These are phyloP conservation scores for Hydrolagus colliei DNA, from an alignment of 2,797 vertebrate genomes.

Conservation along the genomic window DNA sequence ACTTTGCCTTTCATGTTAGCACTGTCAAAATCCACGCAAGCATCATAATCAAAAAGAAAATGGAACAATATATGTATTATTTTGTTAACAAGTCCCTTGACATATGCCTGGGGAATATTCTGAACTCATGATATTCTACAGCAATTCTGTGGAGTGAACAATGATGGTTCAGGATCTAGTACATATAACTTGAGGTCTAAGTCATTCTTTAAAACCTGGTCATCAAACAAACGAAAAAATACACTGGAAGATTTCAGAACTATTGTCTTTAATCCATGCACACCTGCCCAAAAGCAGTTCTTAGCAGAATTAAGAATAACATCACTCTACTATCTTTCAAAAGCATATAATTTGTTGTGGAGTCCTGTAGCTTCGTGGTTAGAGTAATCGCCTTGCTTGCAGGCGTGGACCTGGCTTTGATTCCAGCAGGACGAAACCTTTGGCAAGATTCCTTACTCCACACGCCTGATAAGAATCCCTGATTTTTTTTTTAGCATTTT, in stretches of 20 bases:
- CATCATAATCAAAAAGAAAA: not conserved
- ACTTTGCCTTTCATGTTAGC: too few relatives aligned
- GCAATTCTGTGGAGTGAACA: not conserved
- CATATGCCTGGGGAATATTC: not conserved
- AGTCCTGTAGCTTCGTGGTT: too few relatives aligned
- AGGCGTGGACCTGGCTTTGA: too few relatives aligned
- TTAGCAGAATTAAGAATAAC: not conserved
- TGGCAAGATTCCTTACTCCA: too few relatives aligned
- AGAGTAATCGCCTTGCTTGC: too few relatives aligned
- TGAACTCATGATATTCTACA: not conserved
- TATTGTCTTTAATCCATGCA: not conserved
- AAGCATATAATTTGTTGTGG: too few relatives aligned
- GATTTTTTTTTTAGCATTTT: too few relatives aligned
- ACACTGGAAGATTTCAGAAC: too few relatives aligned
- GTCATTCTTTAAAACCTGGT: not conserved
- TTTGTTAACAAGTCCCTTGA: not conserved
- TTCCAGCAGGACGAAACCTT: too few relatives aligned
- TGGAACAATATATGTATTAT: not conserved
- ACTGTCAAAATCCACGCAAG: not conserved
- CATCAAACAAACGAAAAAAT: not conserved
- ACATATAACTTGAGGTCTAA: too few relatives aligned
- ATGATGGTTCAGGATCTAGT: not conserved
- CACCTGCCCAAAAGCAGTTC: not conserved
- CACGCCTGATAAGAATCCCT: too few relatives aligned
- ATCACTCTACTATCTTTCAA: not conserved